Conservation (phyloP, 2,888 invertebrate genomes). For the Priapulus caudatus region DNA sequence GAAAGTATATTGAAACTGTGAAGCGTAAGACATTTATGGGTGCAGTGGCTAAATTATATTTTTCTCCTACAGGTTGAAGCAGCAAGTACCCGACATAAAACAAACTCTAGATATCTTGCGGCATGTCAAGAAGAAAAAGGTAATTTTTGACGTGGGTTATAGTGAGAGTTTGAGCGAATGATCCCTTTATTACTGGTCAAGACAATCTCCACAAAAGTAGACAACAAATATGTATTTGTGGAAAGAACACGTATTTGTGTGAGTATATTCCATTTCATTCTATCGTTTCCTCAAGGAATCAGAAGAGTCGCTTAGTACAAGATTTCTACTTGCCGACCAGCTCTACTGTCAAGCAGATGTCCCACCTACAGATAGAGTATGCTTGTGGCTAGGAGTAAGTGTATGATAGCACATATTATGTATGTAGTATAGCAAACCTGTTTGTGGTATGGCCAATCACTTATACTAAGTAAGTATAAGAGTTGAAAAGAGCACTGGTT, state of each 20-base stretch:
- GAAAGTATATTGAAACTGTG: no score
- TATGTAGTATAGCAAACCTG: no score
- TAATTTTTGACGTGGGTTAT: conserved; percentile 19
- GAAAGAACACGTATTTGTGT: no score
- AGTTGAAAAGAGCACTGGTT: background rate
- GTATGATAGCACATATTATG: no score
- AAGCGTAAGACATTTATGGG: no score
- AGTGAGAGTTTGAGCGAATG: conserved; percentile 8
- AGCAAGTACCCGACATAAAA: conserved; percentile 87
- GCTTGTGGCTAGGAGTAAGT: conserved; percentile 51
- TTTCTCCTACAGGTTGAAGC: conserved; percentile 50
- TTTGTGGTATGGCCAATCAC: no score
- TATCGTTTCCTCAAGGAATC: conserved; percentile 44
- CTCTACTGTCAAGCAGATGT: conserved; percentile 72
- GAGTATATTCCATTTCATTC: no score
- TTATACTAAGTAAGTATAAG: conserved; percentile 4
- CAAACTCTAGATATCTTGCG: conserved; percentile 82
- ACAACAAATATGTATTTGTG: no score
- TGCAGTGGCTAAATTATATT: no score
- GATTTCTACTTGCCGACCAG: conserved; percentile 84
- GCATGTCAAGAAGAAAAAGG: conserved; percentile 65
- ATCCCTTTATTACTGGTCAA: no score
- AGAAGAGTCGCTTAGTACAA: conserved; percentile 59
- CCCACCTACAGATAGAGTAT: conserved; percentile 75
- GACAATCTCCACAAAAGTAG: no score